Evolutionary conservation across 1,140 invertebrate species (phyloP).

Genomic region (Lutraria rhynchaena): DNA sequence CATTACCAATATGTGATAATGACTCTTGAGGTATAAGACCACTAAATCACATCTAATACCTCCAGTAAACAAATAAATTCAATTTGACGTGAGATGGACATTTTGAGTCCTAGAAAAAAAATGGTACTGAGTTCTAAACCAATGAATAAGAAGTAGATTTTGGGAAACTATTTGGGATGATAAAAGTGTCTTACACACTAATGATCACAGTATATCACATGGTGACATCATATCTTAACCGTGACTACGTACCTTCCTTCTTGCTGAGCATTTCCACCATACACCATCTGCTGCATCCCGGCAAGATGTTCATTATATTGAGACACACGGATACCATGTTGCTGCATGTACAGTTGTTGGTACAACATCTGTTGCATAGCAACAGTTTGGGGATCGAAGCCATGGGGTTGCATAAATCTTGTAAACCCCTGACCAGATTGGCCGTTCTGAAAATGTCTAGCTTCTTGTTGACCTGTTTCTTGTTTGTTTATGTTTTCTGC

Average conservation of each 20-base stretch:
- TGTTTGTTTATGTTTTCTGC: not conserved
- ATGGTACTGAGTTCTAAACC: too few relatives aligned
- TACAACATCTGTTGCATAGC: slow-evolving; percentile 28
- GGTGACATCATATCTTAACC: too few relatives aligned
- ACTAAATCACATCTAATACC: too few relatives aligned
- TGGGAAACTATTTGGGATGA: too few relatives aligned
- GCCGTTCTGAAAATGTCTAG: slow-evolving; percentile 26
- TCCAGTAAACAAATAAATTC: too few relatives aligned
- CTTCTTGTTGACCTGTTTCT: not conserved
- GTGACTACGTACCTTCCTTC: slow-evolving; percentile 35
- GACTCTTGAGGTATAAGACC: too few relatives aligned
- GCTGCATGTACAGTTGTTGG: slow-evolving; percentile 25
- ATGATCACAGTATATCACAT: too few relatives aligned
- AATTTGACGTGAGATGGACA: too few relatives aligned
- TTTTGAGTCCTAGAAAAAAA: too few relatives aligned
- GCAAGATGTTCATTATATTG: slow-evolving; percentile 69
- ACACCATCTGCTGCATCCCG: slow-evolving; percentile 72
- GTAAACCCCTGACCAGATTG: slow-evolving; percentile 2
- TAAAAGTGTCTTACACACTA: too few relatives aligned
- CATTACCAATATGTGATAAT: too few relatives aligned
- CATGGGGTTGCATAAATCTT: not conserved
- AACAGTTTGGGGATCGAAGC: slow-evolving; percentile 7
- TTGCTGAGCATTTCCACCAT: slow-evolving; percentile 47
- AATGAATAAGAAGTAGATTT: too few relatives aligned
- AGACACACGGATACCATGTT: slow-evolving; percentile 56